phyloP scores from a whole-genome alignment of 2,888 invertebrate genomes.

The Limnephilus marmoratus region DNA sequence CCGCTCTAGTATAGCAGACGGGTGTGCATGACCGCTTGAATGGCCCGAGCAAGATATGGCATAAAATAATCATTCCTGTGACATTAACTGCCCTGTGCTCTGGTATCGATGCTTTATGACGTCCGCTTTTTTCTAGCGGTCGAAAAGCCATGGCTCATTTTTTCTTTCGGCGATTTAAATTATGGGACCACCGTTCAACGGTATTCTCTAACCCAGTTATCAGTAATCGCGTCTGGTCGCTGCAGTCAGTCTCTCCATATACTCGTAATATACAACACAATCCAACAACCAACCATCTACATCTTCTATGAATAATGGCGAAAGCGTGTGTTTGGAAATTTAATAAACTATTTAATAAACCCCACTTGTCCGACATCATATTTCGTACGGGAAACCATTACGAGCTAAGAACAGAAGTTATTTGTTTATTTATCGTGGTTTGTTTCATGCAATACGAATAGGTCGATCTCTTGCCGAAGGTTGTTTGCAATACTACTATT shows the following conservation, averaged over 20 bases:
- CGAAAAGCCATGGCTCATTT: slow-evolving; percentile 32
- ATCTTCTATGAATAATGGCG: background rate
- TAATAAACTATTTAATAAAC: slow-evolving; percentile 2
- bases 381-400: background rate
- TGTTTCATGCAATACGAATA: background rate
- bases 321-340: background rate
- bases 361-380: background rate
- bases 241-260: background rate
- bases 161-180: slow-evolving; percentile 25
- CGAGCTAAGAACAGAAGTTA: background rate
- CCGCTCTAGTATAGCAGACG: background rate
- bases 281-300: background rate
- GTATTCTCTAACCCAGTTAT: slow-evolving; percentile 40
- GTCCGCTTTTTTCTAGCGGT: slow-evolving; percentile 33
- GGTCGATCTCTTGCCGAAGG: background rate
- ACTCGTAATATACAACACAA: background rate
- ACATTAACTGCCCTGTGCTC: slow-evolving; percentile 38
- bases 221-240: slow-evolving; percentile 2
- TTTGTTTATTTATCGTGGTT: background rate
- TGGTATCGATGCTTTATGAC: slow-evolving; percentile 16
- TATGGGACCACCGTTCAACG: slow-evolving; percentile 31
- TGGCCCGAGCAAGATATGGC: background rate
- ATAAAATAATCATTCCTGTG: slow-evolving; percentile 29
- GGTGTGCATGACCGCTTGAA: background rate
- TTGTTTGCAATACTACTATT: background rate